phyloP scores from a whole-genome alignment of 1,140 invertebrate species.

The Armadillidium nasatum region DNA sequence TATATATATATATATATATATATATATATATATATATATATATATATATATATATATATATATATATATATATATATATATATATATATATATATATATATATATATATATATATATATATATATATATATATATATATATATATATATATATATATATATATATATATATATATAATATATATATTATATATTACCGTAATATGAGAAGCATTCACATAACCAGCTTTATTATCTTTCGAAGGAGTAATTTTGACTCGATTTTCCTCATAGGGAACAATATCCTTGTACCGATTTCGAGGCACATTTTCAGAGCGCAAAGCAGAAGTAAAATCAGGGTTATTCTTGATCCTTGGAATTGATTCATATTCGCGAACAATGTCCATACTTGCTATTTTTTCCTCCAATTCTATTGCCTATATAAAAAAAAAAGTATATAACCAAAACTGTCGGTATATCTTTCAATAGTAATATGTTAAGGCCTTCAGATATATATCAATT shows the following conservation, averaged over 20 bases:
- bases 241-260: slow-evolving; percentile 67
- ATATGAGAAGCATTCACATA: slow-evolving; percentile 88
- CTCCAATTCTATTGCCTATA: slow-evolving; percentile 72
- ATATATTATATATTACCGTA: slow-evolving; percentile 55
- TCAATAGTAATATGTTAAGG: background rate
- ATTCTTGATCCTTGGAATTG: slow-evolving; percentile 71
- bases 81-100: background rate
- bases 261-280: slow-evolving; percentile 86
- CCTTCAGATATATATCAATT: background rate
- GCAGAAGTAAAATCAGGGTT: slow-evolving; percentile 64
- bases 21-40: too few species aligned
- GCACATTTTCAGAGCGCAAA: slow-evolving; percentile 60
- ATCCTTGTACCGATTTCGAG: slow-evolving; percentile 58
- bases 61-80: background rate
- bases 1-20: too few species aligned
- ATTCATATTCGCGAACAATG: slow-evolving; percentile 79
- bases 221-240: slow-evolving; percentile 71
- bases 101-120: too few species aligned
- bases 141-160: background rate
- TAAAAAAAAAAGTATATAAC: slow-evolving; percentile 38
- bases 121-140: slow-evolving; percentile 29
- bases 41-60: too few species aligned
- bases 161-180: background rate
- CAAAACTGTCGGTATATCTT: background rate
- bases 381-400: slow-evolving; percentile 73